Base-by-base conservation (phyloP, 1,140 invertebrate genomes). In the Phortica variegata region DNA sequence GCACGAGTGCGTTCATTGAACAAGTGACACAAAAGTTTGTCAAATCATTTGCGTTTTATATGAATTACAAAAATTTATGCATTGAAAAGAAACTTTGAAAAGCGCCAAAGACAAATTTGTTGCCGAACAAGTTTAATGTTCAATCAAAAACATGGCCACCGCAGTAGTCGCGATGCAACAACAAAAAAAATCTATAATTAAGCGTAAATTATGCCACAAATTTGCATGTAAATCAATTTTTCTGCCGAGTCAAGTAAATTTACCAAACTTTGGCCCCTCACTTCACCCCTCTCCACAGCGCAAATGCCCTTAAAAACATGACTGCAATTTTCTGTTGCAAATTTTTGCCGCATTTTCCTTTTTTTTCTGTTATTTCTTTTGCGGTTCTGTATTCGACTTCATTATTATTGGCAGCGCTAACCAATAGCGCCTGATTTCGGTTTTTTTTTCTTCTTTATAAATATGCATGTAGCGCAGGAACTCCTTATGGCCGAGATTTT, bases 111-210 rank as follows among this genome's bases (percentile, higher is more conserved):
- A 26, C 23, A 26, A 26, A 26, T 26, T 26, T 26, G 10, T 26
- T 26, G 23, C 23, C 23, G 10, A 26, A 10, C 10, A 26, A 10
- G 5, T 26, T 26, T 26, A 5, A 26, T 26, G 23, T 26, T 26
- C 23, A 26, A 10, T 26, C 23, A 26, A 26, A 10, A 26, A 26
- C 23, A 26, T 26, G 5, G 23, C 23, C 10, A n/a, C n/a, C n/a
- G n/a, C n/a, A n/a, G n/a, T n/a, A n/a, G n/a, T n/a, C n/a, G n/a
- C n/a, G n/a, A n/a, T n/a, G n/a, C n/a, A n/a, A n/a, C n/a, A n/a
- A n/a, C n/a, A n/a, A n/a, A n/a, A n/a, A n/a, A 47, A 47, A 47
- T 47, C 36, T n/a, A 26, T 48, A 48, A 48, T 48, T 48, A 42
- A 31, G 47, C 47, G 47, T 29, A 48, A 48, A 41, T 48, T 41